Evolutionary conservation across 1,140 invertebrate genomes (phyloP).

Genomic region (Lordiphosa mommai): DNA sequence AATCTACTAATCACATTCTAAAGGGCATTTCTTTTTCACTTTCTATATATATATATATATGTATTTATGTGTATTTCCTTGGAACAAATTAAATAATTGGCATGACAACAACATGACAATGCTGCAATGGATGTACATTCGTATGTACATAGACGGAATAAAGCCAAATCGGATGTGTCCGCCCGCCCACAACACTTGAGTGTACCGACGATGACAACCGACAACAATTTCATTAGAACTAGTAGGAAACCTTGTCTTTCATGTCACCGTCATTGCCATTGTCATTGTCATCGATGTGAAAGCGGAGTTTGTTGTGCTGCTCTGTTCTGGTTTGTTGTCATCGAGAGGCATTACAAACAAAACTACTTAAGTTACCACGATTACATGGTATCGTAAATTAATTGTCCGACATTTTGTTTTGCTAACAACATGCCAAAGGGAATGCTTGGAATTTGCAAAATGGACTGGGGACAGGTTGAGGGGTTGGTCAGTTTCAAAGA

Average conservation of each 20-base stretch:
- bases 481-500: neutral
- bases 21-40: neutral
- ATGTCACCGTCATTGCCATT: slow-evolving; percentile 16
- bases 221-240: slow-evolving; percentile 74
- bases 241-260: slow-evolving; percentile 33
- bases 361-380: slow-evolving; percentile 75
- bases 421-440: slow-evolving; percentile 55
- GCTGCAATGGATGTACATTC: slow-evolving; percentile 24
- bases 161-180: slow-evolving; percentile 12
- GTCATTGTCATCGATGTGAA: slow-evolving; percentile 44
- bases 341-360: slow-evolving; percentile 69
- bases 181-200: slow-evolving; percentile 25
- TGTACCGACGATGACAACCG: slow-evolving; percentile 7
- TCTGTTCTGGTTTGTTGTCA: slow-evolving; percentile 18
- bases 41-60: too few relatives aligned
- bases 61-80: slow-evolving; percentile 23
- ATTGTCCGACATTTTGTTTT: slow-evolving; percentile 74
- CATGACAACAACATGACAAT: slow-evolving; percentile 60
- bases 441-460: neutral
- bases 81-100: slow-evolving; percentile 75
- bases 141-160: neutral
- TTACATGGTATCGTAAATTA: slow-evolving; percentile 77
- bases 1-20: slow-evolving; percentile 49
- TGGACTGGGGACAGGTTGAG: neutral
- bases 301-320: neutral